phyloP scores from a whole-genome alignment of 2,888 invertebrate species.

The Brachynemurus nebulosus region DNA sequence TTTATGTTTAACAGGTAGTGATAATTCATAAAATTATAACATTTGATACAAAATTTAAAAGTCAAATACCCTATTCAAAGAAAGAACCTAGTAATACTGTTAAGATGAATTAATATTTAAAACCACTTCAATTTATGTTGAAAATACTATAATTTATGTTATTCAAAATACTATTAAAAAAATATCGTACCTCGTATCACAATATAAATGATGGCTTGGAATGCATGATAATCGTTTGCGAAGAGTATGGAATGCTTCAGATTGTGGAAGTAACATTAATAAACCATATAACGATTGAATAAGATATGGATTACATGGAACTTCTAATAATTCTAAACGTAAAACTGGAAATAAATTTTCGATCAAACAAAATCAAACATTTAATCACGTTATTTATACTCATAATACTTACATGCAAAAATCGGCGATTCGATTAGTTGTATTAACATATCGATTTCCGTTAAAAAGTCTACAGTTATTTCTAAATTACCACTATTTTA shows the following conservation, averaged over 20 bases:
- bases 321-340: slow-evolving; percentile 77
- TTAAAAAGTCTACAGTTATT: slow-evolving; percentile 89
- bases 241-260: slow-evolving; percentile 86
- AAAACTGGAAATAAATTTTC: slow-evolving; percentile 48
- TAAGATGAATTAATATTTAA: too few species aligned
- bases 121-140: too few species aligned
- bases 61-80: too few species aligned
- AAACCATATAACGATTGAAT: slow-evolving; percentile 87
- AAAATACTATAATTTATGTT: too few species aligned
- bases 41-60: too few species aligned
- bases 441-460: slow-evolving; percentile 93
- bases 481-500: slow-evolving; percentile 72
- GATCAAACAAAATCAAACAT: neutral
- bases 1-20: too few species aligned
- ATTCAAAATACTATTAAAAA: too few species aligned
- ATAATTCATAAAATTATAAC: too few species aligned
- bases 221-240: slow-evolving; percentile 68
- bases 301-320: slow-evolving; percentile 60
- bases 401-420: slow-evolving; percentile 75
- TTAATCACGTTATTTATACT: neutral
- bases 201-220: slow-evolving; percentile 45
- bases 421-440: slow-evolving; percentile 98
- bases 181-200: slow-evolving; percentile 30
- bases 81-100: too few species aligned
- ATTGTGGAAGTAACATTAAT: slow-evolving; percentile 94